Percentiles rank a stretch among this genome's conserved stretches.
Evolutionary conservation across 2,113 vertebrate species (phyloP).

Genomic region (Pangasianodon gigas): DNA sequence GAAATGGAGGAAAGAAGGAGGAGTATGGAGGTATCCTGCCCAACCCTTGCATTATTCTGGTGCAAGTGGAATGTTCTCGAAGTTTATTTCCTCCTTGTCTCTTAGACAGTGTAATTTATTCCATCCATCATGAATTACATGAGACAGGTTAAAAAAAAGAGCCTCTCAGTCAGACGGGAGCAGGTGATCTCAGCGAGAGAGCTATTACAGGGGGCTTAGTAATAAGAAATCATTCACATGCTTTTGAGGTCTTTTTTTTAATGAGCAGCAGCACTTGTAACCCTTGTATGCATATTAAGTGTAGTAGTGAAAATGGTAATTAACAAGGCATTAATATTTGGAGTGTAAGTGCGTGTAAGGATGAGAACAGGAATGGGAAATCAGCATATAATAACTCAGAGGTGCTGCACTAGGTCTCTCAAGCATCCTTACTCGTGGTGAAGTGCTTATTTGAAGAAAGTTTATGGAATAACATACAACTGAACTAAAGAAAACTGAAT

Average conservation of each 20-base stretch:
- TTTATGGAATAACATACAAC: conserved; percentile 49
- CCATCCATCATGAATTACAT: conserved; percentile 29
- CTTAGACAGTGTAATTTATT: conserved; percentile 53
- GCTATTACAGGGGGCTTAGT: conserved; percentile 16
- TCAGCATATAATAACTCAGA: not conserved
- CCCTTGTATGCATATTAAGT: conserved; percentile 1
- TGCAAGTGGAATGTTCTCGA: not conserved
- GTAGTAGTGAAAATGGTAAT: conserved; percentile 21
- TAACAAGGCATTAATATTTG: conserved; percentile 7
- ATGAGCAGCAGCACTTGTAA: conserved; percentile 20
- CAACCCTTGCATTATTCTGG: not conserved
- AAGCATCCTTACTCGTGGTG: conserved; percentile 6
- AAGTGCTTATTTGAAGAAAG: conserved; percentile 55
- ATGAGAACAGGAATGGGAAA: not conserved
- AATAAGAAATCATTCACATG: conserved; percentile 34
- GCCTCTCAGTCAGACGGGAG: conserved; percentile 6
- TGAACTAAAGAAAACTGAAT: conserved; percentile 57
- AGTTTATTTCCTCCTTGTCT: conserved; percentile 54
- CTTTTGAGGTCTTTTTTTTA: conserved; percentile 11
- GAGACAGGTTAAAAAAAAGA: conserved; percentile 19
- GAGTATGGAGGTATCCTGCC: not conserved
- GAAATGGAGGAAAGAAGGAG: not conserved
- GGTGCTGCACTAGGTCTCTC: not conserved
- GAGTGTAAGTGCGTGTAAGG: not conserved
- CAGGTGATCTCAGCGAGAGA: conserved; percentile 33